Conservation (phyloP, 1,140 invertebrate genomes). For the Brachionus asplanchnoidis region DNA sequence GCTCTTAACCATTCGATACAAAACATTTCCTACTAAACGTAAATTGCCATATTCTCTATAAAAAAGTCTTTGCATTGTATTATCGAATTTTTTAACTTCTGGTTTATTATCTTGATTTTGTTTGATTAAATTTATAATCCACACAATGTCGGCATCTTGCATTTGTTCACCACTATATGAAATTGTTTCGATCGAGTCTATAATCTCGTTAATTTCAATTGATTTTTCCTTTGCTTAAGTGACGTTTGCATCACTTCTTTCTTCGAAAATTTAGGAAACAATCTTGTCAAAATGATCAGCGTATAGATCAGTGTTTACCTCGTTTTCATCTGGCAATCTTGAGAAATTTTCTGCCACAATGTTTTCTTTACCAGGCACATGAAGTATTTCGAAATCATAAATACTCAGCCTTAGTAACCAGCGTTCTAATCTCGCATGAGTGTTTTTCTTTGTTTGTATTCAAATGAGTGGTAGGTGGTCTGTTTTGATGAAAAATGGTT, state of each 20-base stretch:
- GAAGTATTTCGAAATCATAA: neutral
- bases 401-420: too few relatives aligned
- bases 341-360: slow-evolving; percentile 43
- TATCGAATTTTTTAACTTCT: too few relatives aligned
- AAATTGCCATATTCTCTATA: slow-evolving; percentile 1
- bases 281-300: slow-evolving; percentile 38
- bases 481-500: too few relatives aligned
- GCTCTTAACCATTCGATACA: neutral
- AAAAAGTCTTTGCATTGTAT: neutral
- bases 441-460: too few relatives aligned
- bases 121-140: neutral
- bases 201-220: neutral
- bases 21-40: neutral
- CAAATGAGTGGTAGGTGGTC: too few relatives aligned
- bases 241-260: too few relatives aligned
- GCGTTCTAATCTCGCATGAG: too few relatives aligned
- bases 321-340: neutral
- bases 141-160: neutral
- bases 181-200: neutral
- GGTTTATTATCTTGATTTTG: neutral
- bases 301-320: neutral
- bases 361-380: neutral
- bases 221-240: neutral
- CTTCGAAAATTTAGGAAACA: too few relatives aligned
- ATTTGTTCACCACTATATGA: neutral